Conservation (phyloP, 1,140 invertebrate genomes). For the Popillia japonica region DNA sequence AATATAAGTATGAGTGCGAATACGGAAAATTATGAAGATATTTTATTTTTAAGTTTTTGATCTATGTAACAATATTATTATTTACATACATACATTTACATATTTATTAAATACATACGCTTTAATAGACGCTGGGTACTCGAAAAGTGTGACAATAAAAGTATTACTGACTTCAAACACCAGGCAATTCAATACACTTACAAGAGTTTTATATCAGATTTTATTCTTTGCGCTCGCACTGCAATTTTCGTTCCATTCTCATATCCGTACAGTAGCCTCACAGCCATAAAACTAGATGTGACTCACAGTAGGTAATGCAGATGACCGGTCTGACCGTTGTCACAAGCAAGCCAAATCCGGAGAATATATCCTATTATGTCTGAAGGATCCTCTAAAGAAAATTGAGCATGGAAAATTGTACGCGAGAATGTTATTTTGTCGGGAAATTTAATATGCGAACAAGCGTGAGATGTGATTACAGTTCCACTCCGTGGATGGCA, state of each 20-base stretch:
- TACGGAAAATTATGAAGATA: no score
- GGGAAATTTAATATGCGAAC: slow-evolving; percentile 14
- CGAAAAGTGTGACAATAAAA: background rate
- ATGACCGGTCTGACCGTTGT: background rate
- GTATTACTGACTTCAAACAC: background rate
- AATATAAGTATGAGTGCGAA: no score
- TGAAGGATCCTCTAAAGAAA: background rate
- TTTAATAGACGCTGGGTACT: background rate
- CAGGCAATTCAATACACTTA: slow-evolving; percentile 11
- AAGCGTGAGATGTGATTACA: slow-evolving; percentile 1
- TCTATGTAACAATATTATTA: no score
- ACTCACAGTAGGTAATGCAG: background rate
- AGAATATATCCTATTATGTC: background rate
- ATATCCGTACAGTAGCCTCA: background rate
- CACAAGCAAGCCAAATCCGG: background rate
- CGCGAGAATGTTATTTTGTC: slow-evolving; percentile 8
- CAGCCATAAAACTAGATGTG: slow-evolving; percentile 4
- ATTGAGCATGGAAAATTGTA: background rate
- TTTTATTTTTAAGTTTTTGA: no score
- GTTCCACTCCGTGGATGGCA: background rate
- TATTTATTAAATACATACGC: no score
- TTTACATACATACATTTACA: no score
- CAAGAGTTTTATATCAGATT: background rate
- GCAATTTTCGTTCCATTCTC: background rate
- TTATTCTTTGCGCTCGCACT: background rate